A percentile compares a stretch with the other conserved stretches of the same genome.
phyloP scores from a whole-genome alignment of 2,888 invertebrate species.

The Nomada fucata region DNA sequence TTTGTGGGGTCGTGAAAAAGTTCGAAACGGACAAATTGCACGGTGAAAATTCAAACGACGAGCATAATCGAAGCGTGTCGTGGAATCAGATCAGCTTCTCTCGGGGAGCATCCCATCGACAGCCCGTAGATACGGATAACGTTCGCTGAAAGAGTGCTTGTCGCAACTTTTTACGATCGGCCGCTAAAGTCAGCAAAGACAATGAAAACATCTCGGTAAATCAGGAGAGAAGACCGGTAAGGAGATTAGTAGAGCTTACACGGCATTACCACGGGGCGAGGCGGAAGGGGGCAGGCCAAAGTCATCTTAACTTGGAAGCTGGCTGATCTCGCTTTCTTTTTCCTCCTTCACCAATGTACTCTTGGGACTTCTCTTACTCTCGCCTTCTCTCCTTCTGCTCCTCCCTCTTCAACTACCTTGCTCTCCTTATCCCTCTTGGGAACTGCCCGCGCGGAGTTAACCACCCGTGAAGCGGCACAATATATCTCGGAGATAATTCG shows the following conservation, averaged over 20 bases:
- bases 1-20: conserved; percentile 12
- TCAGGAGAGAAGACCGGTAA: conserved; percentile 77
- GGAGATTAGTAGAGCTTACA: conserved; percentile 81
- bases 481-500: conserved; percentile 81
- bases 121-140: conserved; percentile 50
- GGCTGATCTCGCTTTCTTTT: conserved; percentile 68
- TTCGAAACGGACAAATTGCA: not conserved
- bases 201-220: conserved; percentile 83
- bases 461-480: conserved; percentile 81
- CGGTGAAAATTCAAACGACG: conserved; percentile 38
- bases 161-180: conserved; percentile 67
- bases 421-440: conserved; percentile 39
- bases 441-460: conserved; percentile 76
- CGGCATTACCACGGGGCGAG: conserved; percentile 75
- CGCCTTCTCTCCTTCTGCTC: conserved; percentile 35
- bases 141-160: conserved; percentile 41
- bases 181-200: conserved; percentile 75
- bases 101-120: conserved; percentile 34
- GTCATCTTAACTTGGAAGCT: conserved; percentile 72
- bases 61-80: conserved; percentile 46
- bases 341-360: conserved; percentile 1
- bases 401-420: conserved; percentile 14
- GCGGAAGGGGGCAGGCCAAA: conserved; percentile 64
- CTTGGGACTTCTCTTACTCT: conserved; percentile 25
- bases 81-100: conserved; percentile 62